Conservation (phyloP, 1,140 invertebrate species). For the Drosophila arawakana region DNA sequence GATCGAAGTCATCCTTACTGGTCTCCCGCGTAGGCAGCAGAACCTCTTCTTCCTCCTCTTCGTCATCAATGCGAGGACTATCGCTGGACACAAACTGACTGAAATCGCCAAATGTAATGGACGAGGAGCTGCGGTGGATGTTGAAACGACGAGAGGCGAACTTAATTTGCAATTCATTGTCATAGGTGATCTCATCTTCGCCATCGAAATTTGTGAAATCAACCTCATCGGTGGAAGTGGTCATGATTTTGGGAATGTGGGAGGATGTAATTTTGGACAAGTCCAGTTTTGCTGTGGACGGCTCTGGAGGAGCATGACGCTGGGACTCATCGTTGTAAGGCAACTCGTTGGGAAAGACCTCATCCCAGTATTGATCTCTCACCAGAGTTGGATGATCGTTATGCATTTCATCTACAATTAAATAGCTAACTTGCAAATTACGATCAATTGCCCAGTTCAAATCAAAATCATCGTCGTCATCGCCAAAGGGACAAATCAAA, state of each 20-base stretch:
- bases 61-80: background rate
- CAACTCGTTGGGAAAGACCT: slow-evolving; percentile 92
- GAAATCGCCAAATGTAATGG: slow-evolving; percentile 9
- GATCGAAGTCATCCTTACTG: slow-evolving; percentile 66
- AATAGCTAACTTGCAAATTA: slow-evolving; percentile 93
- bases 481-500: slow-evolving; percentile 93
- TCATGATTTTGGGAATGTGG: background rate
- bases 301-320: slow-evolving; percentile 61
- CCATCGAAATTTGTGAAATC: slow-evolving; percentile 49
- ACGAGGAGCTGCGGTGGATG: slow-evolving; percentile 44
- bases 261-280: slow-evolving; percentile 35
- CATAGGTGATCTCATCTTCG: slow-evolving; percentile 16
- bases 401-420: slow-evolving; percentile 97
- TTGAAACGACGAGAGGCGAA: slow-evolving; percentile 47
- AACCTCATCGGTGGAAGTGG: slow-evolving; percentile 18
- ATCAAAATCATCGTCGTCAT: slow-evolving; percentile 92
- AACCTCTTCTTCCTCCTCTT: slow-evolving; percentile 10
- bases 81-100: background rate
- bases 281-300: slow-evolving; percentile 64
- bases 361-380: slow-evolving; percentile 95
- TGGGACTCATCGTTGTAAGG: slow-evolving; percentile 85
- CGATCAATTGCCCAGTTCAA: slow-evolving; percentile 95
- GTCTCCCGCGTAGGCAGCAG: background rate
- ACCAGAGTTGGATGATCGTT: slow-evolving; percentile 94
- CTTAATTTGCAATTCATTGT: slow-evolving; percentile 49